These are phyloP conservation scores for Poecile montanus DNA, from an alignment of 2,797 vertebrate genomes.

Conservation along the genomic window DNA sequence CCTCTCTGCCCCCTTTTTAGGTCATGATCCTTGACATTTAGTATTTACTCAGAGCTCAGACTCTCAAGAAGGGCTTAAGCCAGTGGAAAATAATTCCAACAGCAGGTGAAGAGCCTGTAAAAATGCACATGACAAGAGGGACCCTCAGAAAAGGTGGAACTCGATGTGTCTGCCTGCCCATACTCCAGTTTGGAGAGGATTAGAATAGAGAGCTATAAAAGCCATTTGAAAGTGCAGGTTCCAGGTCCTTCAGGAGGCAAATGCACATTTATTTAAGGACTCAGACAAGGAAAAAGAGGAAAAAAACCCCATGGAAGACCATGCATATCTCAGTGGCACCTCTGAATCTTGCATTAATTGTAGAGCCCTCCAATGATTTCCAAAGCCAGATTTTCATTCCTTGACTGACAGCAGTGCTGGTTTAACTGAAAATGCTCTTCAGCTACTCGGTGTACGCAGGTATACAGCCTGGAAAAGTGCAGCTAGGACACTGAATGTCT, in stretches of 20 bases:
- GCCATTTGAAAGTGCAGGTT: neutral
- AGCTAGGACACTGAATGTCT: neutral
- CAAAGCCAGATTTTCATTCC: neutral
- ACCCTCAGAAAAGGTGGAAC: neutral
- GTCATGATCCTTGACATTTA: neutral
- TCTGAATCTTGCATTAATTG: neutral
- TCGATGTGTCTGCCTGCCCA: neutral
- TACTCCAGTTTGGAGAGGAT: neutral
- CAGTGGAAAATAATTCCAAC: neutral
- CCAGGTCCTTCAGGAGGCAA: neutral
- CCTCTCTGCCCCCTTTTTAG: neutral
- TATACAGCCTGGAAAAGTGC: neutral
- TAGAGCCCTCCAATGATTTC: neutral
- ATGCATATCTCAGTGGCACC: neutral
- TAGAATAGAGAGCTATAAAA: neutral
- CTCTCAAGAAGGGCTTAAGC: neutral
- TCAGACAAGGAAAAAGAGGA: neutral
- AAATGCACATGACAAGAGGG: neutral
- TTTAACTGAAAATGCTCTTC: neutral
- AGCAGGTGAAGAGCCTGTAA: neutral
- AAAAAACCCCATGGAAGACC: neutral
- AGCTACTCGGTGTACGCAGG: neutral
- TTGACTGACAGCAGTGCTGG: neutral
- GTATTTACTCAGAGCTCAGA: neutral
- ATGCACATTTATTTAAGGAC: neutral